phyloP scores from a whole-genome alignment of 2,797 vertebrate species.

The Acrocephalus scirpaceus region DNA sequence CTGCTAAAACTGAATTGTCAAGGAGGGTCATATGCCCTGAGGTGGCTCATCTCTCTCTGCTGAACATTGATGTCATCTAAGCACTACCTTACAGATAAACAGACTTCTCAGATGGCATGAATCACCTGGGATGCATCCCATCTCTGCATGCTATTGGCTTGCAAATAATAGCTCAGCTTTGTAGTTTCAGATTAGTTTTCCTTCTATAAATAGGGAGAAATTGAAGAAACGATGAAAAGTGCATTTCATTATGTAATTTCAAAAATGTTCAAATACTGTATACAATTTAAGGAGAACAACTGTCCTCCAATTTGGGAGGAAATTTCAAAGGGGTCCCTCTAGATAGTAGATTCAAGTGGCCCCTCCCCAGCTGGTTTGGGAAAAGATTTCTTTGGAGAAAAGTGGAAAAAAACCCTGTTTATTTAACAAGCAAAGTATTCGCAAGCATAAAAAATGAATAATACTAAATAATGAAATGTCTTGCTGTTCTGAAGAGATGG shows the following conservation, averaged over 20 bases:
- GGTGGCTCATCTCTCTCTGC: background rate
- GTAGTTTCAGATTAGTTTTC: background rate
- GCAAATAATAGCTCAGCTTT: background rate
- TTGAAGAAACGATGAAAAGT: background rate
- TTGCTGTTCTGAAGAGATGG: background rate
- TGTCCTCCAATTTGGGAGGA: background rate
- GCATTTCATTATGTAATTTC: background rate
- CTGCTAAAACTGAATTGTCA: background rate
- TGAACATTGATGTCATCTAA: background rate
- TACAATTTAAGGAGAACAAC: background rate
- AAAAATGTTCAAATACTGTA: background rate
- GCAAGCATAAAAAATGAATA: background rate
- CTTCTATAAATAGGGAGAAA: background rate
- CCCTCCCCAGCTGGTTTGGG: accelerated
- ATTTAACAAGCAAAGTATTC: background rate
- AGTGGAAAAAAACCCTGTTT: background rate
- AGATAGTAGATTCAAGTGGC: background rate
- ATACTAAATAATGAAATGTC: background rate
- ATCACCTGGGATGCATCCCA: background rate
- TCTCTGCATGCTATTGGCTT: background rate
- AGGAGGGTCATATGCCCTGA: background rate
- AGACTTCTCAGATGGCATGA: background rate
- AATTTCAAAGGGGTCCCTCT: background rate
- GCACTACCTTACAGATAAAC: background rate
- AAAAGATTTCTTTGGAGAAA: background rate